Evolutionary conservation across 2,113 vertebrate species (phyloP).

Genomic region (Halcyon malimbica): DNA sequence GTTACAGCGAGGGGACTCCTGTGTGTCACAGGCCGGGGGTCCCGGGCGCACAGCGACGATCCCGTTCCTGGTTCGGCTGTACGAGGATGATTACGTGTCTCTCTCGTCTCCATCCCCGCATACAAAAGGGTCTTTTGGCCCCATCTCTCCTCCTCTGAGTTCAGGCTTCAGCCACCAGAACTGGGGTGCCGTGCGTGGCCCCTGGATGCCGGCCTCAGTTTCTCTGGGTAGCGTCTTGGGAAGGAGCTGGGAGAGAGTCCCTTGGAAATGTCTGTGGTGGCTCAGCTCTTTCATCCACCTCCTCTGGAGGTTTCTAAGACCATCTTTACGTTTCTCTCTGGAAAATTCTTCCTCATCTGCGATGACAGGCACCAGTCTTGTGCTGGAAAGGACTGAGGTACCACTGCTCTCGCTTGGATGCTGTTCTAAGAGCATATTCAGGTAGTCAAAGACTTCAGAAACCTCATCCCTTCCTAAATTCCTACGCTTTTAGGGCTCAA

Average conservation of each 20-base stretch:
- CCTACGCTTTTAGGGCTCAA: neutral
- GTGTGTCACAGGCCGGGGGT: accelerated
- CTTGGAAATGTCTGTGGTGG: neutral
- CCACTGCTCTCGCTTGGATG: neutral
- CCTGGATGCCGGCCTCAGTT: accelerated
- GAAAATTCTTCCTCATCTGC: neutral
- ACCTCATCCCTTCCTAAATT: neutral
- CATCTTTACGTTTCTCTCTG: neutral
- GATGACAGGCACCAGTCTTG: neutral
- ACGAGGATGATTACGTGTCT: accelerated
- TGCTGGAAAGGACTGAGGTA: neutral
- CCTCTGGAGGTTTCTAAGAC: neutral
- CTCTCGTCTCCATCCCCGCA: neutral
- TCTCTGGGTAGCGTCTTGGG: neutral
- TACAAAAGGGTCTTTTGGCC: neutral
- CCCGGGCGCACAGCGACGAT: accelerated
- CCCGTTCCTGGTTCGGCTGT: neutral
- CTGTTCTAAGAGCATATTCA: neutral
- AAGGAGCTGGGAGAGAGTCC: neutral
- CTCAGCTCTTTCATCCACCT: neutral
- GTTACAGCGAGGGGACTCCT: accelerated
- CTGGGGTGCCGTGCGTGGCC: accelerated
- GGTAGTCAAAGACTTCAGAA: neutral
- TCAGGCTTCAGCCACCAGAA: neutral
- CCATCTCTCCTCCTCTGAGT: neutral